Evolutionary conservation across 2,888 invertebrate genomes (phyloP), one percentile per base, ranked within the genome.

Genomic region (Chloroclysta siterata): DNA sequence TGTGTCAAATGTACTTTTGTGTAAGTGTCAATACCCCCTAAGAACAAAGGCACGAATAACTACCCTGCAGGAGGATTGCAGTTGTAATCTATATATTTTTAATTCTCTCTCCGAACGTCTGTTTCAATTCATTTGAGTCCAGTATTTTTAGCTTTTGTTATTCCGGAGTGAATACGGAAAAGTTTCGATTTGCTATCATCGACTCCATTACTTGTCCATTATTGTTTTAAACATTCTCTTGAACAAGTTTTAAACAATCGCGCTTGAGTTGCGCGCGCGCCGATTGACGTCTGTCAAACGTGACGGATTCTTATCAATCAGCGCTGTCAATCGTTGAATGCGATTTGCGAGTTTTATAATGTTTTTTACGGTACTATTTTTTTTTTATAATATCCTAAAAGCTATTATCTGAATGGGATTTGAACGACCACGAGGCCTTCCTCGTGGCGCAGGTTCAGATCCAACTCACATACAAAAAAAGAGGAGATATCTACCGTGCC

Each of bases 131-230:
- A 51, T 15, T 69, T 61, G 44, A 60, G 48, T 41, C 14, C 33
- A 53, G 65, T 72, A 72, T 76, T 72, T 72, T 74, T 75, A 69
- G 29, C 60, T 50, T 53, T 60, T 74, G 75, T 80, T 76, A 76
- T 70, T 76, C 69, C 73, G 71, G 75, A 75, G 75, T 79, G 75
- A 78, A 71, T 66, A 68, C 67, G 69, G 61, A 70, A 68, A 64
- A 68, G 67, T 53, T 68, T 68, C 64, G 22, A 67, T 70, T 65
- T 56, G 69, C 74, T 60, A 66, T 74, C 73, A 74, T 68, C 73
- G 60, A 53, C 51, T 61, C 69, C 69, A 74, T 75, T 71, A 69
- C 66, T 63, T 68, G 70, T 61, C 71, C 71, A 74, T 75, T 71
- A 70, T 71, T 71, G 70, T 71, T 71, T 73, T 66, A 70, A 70